Evolutionary conservation across 2,797 vertebrate genomes (phyloP).

Genomic region (Serranus cabrilla): DNA sequence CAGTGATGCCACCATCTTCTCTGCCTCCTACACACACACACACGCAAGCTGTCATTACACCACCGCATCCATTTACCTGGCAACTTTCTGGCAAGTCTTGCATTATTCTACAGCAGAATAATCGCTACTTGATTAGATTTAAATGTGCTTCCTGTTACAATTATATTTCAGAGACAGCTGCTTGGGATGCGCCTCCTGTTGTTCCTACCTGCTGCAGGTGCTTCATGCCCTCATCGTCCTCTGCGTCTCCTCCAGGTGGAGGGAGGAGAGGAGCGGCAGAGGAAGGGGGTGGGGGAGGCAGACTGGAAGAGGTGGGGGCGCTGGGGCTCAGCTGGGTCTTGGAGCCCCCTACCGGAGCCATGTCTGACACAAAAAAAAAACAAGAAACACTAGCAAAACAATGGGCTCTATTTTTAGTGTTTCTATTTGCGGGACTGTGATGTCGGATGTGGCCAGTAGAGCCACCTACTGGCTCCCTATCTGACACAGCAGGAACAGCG

Average conservation of each 20-base stretch:
- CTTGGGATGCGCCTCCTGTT: neutral
- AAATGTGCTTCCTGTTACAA: neutral
- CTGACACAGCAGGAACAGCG: constrained; percentile 40
- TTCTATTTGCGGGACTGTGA: constrained; percentile 21
- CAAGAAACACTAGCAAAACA: constrained; percentile 45
- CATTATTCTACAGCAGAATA: neutral
- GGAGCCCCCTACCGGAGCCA: constrained; percentile 62
- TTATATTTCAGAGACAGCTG: constrained; percentile 12
- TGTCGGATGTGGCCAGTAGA: neutral
- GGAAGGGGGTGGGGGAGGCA: constrained; percentile 86
- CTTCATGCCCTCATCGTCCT: constrained; percentile 96
- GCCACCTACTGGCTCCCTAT: constrained; percentile 53
- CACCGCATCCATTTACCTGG: neutral
- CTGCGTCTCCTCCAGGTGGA: constrained; percentile 88
- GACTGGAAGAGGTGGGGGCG: constrained; percentile 72
- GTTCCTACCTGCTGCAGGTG: constrained; percentile 92
- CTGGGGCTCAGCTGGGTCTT: constrained; percentile 81
- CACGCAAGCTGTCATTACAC: neutral
- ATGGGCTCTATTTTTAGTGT: constrained; percentile 36
- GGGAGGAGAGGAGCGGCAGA: constrained; percentile 85
- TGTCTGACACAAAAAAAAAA: constrained; percentile 55
- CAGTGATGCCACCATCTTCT: constrained; percentile 92
- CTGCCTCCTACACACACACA: constrained; percentile 87
- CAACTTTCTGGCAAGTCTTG: neutral
- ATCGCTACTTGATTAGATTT: neutral